A percentile compares a stretch with the other conserved stretches of the same genome.
phyloP scores from a whole-genome alignment of 1,140 invertebrate species.

The Cepaea nemoralis region DNA sequence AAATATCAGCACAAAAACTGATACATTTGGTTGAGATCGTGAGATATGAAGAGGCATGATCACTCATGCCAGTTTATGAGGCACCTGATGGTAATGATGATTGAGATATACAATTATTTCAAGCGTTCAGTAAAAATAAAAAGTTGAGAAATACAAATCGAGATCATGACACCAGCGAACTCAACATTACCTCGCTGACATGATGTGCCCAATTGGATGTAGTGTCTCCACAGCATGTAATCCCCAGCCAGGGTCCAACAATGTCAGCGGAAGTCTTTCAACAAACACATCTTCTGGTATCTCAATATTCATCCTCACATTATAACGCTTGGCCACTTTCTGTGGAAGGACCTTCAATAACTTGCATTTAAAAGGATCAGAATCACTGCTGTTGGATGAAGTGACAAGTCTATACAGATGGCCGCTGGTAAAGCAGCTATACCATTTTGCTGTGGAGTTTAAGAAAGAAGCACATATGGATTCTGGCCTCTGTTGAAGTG shows the following conservation, averaged over 20 bases:
- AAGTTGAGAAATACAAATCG: too few relatives aligned
- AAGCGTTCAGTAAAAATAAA: too few relatives aligned
- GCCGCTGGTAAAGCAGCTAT: neutral
- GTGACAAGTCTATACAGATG: conserved; percentile 1
- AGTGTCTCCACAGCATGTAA: neutral
- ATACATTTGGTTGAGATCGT: too few relatives aligned
- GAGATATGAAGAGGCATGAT: too few relatives aligned
- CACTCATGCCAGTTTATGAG: too few relatives aligned
- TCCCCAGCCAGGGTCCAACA: neutral
- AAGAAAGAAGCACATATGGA: neutral
- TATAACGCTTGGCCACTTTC: neutral
- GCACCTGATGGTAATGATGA: too few relatives aligned
- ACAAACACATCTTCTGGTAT: neutral
- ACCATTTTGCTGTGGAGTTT: neutral
- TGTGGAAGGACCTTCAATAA: neutral
- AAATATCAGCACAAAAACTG: too few relatives aligned
- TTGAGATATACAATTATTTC: too few relatives aligned
- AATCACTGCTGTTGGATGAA: neutral
- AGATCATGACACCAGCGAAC: too few relatives aligned
- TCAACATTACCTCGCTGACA: neutral
- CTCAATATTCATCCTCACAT: neutral
- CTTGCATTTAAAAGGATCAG: neutral
- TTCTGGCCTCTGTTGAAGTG: neutral
- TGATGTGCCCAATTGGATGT: neutral
- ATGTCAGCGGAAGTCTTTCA: neutral